Percentiles rank a stretch among this genome's conserved stretches.
phyloP scores from a whole-genome alignment of 1,140 invertebrate species.

The Drosophila ananassae region DNA sequence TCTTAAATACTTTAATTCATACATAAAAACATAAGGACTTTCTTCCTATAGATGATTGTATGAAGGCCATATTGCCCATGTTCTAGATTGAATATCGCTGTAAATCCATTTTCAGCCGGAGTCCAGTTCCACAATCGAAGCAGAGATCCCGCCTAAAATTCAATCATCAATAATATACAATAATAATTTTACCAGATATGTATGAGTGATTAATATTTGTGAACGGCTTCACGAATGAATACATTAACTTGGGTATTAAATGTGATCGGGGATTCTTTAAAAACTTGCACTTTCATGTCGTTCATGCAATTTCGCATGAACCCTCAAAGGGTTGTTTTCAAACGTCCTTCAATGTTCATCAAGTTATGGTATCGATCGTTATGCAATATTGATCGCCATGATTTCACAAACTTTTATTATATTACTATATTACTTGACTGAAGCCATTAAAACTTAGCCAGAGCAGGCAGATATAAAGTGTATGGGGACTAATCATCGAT shows the following conservation, averaged over 20 bases:
- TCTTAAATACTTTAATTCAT: too few relatives aligned
- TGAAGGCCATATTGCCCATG: slow-evolving; percentile 32
- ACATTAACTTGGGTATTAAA: slow-evolving; percentile 29
- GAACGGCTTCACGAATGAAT: slow-evolving; percentile 2
- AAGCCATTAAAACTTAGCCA: too few relatives aligned
- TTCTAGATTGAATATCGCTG: slow-evolving; percentile 39
- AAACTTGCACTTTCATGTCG: slow-evolving; percentile 19
- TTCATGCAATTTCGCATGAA: slow-evolving; percentile 40
- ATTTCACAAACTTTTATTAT: slow-evolving; percentile 24
- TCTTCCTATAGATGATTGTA: slow-evolving; percentile 10
- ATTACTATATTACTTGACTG: too few relatives aligned
- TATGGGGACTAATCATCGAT: too few relatives aligned
- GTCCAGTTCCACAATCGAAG: slow-evolving; percentile 4
- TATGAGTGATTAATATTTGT: slow-evolving; percentile 44
- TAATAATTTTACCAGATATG: slow-evolving; percentile 12
- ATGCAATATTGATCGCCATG: too few relatives aligned
- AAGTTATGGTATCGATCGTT: slow-evolving; percentile 33
- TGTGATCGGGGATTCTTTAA: slow-evolving; percentile 10
- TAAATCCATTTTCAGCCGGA: slow-evolving; percentile 9
- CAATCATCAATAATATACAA: background rate
- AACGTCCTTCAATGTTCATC: slow-evolving; percentile 4
- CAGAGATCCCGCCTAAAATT: slow-evolving; percentile 7
- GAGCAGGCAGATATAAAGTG: too few relatives aligned
- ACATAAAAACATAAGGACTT: background rate
- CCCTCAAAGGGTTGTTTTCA: too few relatives aligned